phyloP scores from a whole-genome alignment of 1,140 invertebrate genomes.

The Caenorhabditis remanei region DNA sequence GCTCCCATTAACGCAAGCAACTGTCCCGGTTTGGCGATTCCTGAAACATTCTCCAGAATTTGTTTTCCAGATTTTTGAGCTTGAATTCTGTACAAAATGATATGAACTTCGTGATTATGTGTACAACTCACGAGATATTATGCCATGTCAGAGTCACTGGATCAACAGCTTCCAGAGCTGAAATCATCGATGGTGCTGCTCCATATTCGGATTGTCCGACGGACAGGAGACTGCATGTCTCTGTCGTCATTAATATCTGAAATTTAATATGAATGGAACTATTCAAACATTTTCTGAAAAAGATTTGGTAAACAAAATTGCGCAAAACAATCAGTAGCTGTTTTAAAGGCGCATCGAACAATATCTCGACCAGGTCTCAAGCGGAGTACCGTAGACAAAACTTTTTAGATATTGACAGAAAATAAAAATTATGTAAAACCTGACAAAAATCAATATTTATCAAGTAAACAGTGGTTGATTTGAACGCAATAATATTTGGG shows the following conservation, averaged over 20 bases:
- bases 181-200: constrained; percentile 35
- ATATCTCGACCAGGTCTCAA: no score
- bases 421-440: background rate
- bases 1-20: constrained; percentile 77
- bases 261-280: background rate
- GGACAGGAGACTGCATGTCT: constrained; percentile 59
- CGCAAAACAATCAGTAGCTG: no score
- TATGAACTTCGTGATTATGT: background rate
- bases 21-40: constrained; percentile 69
- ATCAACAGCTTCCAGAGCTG: constrained; percentile 59
- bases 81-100: constrained; percentile 12
- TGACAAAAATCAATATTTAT: constrained; percentile 39
- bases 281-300: no score
- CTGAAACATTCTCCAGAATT: constrained; percentile 55
- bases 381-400: no score
- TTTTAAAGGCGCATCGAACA: no score
- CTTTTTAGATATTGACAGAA: no score
- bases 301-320: no score
- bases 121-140: constrained; percentile 47
- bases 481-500: constrained; percentile 42
- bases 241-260: constrained; percentile 19
- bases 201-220: constrained; percentile 66
- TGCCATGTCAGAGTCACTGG: constrained; percentile 60
- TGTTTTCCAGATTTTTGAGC: constrained; percentile 40
- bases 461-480: constrained; percentile 20